Evolutionary conservation across 2,888 invertebrate genomes (phyloP), one percentile per base, ranked within the genome.

Genomic region (Lasioglossum pauxillum): DNA sequence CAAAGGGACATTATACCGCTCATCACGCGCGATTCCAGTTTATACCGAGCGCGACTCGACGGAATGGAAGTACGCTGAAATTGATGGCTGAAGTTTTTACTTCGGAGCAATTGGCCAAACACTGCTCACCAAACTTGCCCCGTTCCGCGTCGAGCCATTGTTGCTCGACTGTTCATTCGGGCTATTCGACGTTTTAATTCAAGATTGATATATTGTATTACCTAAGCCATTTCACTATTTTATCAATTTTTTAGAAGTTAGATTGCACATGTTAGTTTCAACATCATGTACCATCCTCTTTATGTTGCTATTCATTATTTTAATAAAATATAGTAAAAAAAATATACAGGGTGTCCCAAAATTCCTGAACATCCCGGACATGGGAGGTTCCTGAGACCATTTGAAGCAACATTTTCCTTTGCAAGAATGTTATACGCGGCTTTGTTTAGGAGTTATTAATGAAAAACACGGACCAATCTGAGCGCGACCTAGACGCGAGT

Each of bases 1-100:
- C 79, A 85, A 81, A 76, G 82, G 75, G 60, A 64, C 69, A 73
- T 86, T 75, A 78, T 49, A 60, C 5, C 46, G 73, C 60, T 75
- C 79, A 38, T 80, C 74, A 71, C 31, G 71, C 75, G 49, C 49
- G 82, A 64, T 75, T 81, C 75, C 69, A 80, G 79, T 80, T 86
- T 71, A 57, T 49, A 41, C 69, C 74, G 69, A 86, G 46, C 60
- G n/a, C 44, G 60, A 12, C 27, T 35, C 31, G 60, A 35, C n/a
- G 5, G 78, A 23, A 67, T 46, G 14, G 44, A 79, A 49, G n/a
- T 46, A 69, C 69, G 10, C 23, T 41, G 23, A 12, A 69, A 41
- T 69, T 38, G 12, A 69, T 41, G 69, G 5, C 38, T n/a, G 12
- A 38, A 69, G 12, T 38, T 69, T 41, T 10, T 69, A 23, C 35